Percentiles rank a stretch among this genome's conserved stretches.
These are phyloP conservation scores for Pipistrellus pipistrellus DNA, from an alignment of 2,797 vertebrate species.

Conservation along the genomic window DNA sequence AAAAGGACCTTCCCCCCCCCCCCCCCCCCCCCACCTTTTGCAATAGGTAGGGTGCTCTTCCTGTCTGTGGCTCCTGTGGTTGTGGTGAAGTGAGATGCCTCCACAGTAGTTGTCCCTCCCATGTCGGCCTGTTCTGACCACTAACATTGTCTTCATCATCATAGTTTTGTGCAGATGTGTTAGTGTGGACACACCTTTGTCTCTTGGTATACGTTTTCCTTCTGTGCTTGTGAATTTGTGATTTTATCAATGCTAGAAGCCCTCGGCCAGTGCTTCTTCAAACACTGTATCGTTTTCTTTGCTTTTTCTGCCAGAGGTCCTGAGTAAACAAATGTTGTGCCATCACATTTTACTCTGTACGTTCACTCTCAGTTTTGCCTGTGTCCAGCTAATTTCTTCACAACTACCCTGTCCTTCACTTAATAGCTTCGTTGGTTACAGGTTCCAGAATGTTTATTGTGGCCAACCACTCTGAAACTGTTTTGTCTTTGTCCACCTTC, in stretches of 20 bases:
- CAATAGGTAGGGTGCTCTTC: background rate
- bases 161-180: rapidly evolving
- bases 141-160: rapidly evolving
- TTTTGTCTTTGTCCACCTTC: rapidly evolving
- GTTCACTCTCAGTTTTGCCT: background rate
- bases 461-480: background rate
- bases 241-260: background rate
- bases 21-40: background rate
- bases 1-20: background rate
- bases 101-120: rapidly evolving
- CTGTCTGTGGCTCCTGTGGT: background rate
- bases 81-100: rapidly evolving
- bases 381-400: background rate
- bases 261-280: too few relatives aligned
- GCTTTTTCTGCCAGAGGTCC: background rate
- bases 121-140: background rate
- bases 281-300: rapidly evolving
- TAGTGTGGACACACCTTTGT: background rate
- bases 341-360: background rate
- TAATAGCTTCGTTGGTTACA: background rate
- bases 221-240: background rate
- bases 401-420: background rate
- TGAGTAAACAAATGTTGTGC: background rate
- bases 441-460: rapidly evolving
- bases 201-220: rapidly evolving